These are phyloP conservation scores for Onchidella celtica DNA, from an alignment of 2,888 invertebrate genomes.

Conservation along the genomic window DNA sequence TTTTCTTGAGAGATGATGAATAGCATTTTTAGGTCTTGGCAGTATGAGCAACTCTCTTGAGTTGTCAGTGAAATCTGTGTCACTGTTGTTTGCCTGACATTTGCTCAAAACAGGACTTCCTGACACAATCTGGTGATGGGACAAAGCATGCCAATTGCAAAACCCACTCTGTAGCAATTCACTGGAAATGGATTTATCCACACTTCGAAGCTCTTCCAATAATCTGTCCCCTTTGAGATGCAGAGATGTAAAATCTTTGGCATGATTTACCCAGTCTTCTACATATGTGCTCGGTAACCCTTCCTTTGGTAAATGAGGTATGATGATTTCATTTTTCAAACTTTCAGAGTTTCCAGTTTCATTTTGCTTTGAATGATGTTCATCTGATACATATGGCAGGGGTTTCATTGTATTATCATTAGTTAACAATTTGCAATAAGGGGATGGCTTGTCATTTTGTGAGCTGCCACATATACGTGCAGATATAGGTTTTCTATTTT, in stretches of 20 bases:
- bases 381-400: not conserved
- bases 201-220: not conserved
- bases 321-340: not conserved
- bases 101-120: too few species aligned
- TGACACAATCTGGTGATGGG: too few species aligned
- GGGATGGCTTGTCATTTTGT: not conserved
- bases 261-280: conserved; percentile 37
- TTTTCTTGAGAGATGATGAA: not conserved
- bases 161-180: not conserved
- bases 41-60: not conserved
- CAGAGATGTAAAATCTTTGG: conserved; percentile 1
- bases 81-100: not conserved
- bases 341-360: not conserved
- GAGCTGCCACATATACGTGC: too few species aligned
- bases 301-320: conserved; percentile 21
- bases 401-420: not conserved
- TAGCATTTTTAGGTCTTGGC: not conserved
- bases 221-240: not conserved
- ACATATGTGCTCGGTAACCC: conserved; percentile 35
- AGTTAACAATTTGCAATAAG: too few species aligned
- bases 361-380: not conserved
- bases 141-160: too few species aligned
- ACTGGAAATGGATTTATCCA: not conserved
- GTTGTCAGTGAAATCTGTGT: too few species aligned
- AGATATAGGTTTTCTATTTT: too few species aligned